These are phyloP conservation scores for Corbicula japonica DNA, from an alignment of 2,888 invertebrate species.

Conservation along the genomic window DNA sequence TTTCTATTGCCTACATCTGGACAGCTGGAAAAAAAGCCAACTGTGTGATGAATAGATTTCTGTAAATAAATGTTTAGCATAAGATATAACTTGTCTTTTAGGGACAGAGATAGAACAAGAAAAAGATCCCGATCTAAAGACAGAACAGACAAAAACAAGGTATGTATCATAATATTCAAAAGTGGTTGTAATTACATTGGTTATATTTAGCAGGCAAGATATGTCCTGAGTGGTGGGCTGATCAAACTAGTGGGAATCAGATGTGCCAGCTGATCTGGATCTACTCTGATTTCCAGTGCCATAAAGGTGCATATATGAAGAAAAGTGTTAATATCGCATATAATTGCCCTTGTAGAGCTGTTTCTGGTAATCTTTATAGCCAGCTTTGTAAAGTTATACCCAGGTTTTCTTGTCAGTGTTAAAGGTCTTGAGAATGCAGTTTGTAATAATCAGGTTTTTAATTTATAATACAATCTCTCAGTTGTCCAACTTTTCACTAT, in stretches of 20 bases:
- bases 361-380: too few species aligned
- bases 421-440: too few species aligned
- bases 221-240: not conserved
- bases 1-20: not conserved
- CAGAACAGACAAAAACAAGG: conserved; percentile 57
- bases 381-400: too few species aligned
- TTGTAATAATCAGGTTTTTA: too few species aligned
- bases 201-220: not conserved
- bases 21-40: not conserved
- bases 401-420: too few species aligned
- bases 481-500: too few species aligned
- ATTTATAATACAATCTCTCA: too few species aligned
- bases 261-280: not conserved
- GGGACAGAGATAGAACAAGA: conserved; percentile 64
- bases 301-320: too few species aligned
- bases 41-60: not conserved
- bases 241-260: not conserved
- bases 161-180: conserved; percentile 20
- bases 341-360: too few species aligned
- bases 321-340: too few species aligned
- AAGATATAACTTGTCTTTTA: not conserved
- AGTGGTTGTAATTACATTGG: not conserved
- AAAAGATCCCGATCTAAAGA: conserved; percentile 76
- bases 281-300: not conserved
- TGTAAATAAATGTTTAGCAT: not conserved